Conservation (phyloP, 2,797 vertebrate species). For the Acrocephalus scirpaceus region DNA sequence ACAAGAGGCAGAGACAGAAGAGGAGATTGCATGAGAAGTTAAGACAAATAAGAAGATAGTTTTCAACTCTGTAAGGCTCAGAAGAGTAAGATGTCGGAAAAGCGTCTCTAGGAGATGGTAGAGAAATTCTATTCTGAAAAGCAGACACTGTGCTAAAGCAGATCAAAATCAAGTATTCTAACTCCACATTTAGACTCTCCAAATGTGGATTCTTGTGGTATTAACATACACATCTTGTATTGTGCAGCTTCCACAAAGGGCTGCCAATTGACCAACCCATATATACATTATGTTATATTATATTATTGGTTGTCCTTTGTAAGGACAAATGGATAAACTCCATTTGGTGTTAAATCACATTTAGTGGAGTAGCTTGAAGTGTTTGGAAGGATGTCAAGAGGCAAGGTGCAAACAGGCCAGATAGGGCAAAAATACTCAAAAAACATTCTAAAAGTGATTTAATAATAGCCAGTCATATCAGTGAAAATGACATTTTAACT, state of each 20-base stretch:
- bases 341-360: background rate
- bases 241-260: background rate
- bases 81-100: background rate
- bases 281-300: background rate
- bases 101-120: background rate
- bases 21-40: conserved; percentile 29
- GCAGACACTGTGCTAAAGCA: background rate
- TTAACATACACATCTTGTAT: background rate
- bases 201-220: background rate
- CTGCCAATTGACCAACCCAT: background rate
- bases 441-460: background rate
- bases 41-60: conserved; percentile 39
- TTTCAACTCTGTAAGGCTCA: background rate
- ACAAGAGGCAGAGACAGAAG: conserved; percentile 13
- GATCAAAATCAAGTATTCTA: background rate
- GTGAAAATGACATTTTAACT: background rate
- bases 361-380: background rate
- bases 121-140: background rate
- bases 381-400: background rate
- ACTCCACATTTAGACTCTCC: background rate
- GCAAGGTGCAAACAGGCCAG: background rate
- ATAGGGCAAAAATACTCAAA: background rate
- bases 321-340: background rate
- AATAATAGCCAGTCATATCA: background rate
- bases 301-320: background rate